Conservation (phyloP, 2,113 vertebrate genomes). For the Paracanthobrama guichenoti region DNA sequence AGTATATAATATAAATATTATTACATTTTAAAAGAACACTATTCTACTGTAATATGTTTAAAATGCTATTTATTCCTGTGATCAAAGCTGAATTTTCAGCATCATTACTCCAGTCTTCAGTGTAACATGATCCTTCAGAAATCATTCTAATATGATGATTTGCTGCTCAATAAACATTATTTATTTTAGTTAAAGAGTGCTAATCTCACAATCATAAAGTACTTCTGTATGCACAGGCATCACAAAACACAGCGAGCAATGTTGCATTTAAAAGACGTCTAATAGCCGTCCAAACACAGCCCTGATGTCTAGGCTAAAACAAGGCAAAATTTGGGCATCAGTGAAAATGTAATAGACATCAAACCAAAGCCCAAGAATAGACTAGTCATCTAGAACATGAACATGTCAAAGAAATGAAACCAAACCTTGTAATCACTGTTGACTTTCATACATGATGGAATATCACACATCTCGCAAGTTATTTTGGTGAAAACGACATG, state of each 20-base stretch:
- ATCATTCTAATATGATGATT: not conserved
- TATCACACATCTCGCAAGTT: too few relatives aligned
- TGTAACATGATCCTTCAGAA: not conserved
- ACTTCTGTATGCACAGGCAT: not conserved
- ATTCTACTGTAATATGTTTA: not conserved
- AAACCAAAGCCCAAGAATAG: too few relatives aligned
- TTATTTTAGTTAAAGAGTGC: not conserved
- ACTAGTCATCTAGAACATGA: too few relatives aligned
- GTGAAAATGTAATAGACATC: too few relatives aligned
- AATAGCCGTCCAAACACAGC: too few relatives aligned
- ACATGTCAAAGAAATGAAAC: too few relatives aligned
- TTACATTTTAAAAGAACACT: not conserved
- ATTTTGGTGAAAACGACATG: too few relatives aligned
- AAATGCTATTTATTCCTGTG: not conserved
- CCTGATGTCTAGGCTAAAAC: too few relatives aligned
- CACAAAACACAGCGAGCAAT: not conserved
- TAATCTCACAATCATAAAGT: not conserved
- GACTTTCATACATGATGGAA: too few relatives aligned
- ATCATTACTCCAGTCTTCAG: not conserved
- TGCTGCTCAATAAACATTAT: not conserved
- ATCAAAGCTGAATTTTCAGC: not conserved
- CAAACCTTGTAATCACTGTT: too few relatives aligned
- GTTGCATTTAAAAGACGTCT: too few relatives aligned
- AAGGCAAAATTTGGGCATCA: too few relatives aligned
- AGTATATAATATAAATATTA: not conserved